Base-by-base conservation (phyloP, 92 coral and sea anemone species). In the Porites divaricata region DNA sequence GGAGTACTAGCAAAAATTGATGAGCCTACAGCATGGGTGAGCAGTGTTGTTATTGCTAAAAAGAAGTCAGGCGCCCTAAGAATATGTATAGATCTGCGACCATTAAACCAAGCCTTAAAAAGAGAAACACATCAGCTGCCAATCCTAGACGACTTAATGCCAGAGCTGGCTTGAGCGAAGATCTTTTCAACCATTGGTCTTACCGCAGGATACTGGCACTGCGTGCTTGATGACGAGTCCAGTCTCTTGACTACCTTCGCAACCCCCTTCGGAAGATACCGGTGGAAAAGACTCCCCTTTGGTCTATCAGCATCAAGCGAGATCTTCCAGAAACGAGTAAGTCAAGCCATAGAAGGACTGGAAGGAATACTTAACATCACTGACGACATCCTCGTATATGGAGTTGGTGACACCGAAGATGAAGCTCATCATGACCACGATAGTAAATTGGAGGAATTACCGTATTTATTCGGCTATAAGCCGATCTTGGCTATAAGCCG, bases 211-310 rank as follows among this genome's bases (percentile, higher is more conserved):
- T 84, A 57, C 52, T 88, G 94, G 87, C 92, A 91, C 59, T 87
- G 87, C 48, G 77, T 61, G 23, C 87, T 91, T 5, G 89, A 84
- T 54, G 53, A 87, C 19, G 79, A 90, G 45, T 90, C 90, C 45
- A 82, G 93, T 35, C 77, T 83, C 6, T 81, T 83, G 81, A 91
- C 91, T 6, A 91, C 89, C 1, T 91, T 91, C 51, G 72, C 92
- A 25, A 91, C 91, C 19, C 92, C 90, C 45, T 77, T 72, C 41
- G 83, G 95, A 19, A 48, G 92, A 13, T 88, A 91, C 62, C 28
- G 90, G 9, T 85, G 92, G 91, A 14, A 45, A 35, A 21, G 94
- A 57, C 83, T 89, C 8, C 88, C 90, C 24, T 85, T 89, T 76
- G 93, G 90, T 13, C 56, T 86, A 12, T 68, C 88, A 8, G 86